Percentiles rank a stretch among this genome's conserved stretches.
Evolutionary conservation across 53 echinoderm and acorn worm species (phyloP).

Genomic region (Hippasteria phrygiana): DNA sequence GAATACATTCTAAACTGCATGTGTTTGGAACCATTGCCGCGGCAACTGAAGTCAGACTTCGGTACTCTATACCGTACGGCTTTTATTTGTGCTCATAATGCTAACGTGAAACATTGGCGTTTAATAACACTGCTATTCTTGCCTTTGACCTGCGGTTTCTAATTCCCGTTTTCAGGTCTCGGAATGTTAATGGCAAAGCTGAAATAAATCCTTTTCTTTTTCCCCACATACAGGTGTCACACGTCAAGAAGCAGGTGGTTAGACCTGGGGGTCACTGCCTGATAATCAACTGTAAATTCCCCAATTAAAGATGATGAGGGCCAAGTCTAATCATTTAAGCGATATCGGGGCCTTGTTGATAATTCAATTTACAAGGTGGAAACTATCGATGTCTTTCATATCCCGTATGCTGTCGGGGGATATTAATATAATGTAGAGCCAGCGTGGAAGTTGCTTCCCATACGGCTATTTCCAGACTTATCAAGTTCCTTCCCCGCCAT

Average conservation of each 20-base stretch:
- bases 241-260: neutral
- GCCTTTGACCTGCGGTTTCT: neutral
- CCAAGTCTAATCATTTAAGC: neutral
- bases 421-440: too few relatives aligned
- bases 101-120: too few relatives aligned
- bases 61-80: too few relatives aligned
- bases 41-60: too few relatives aligned
- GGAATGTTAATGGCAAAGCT: conserved; percentile 8
- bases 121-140: neutral
- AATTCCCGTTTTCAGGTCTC: neutral
- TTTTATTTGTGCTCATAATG: too few relatives aligned
- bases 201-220: neutral
- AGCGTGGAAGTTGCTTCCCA: too few relatives aligned
- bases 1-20: too few relatives aligned
- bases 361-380: neutral
- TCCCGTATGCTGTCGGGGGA: neutral
- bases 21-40: too few relatives aligned
- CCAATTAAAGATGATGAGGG: conserved; percentile 3
- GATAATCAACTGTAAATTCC: neutral
- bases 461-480: too few relatives aligned
- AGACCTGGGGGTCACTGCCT: neutral
- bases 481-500: too few relatives aligned
- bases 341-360: neutral
- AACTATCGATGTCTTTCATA: neutral
- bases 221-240: neutral